These are phyloP conservation scores for Periplaneta americana DNA, from an alignment of 1,140 invertebrate species.

Conservation along the genomic window DNA sequence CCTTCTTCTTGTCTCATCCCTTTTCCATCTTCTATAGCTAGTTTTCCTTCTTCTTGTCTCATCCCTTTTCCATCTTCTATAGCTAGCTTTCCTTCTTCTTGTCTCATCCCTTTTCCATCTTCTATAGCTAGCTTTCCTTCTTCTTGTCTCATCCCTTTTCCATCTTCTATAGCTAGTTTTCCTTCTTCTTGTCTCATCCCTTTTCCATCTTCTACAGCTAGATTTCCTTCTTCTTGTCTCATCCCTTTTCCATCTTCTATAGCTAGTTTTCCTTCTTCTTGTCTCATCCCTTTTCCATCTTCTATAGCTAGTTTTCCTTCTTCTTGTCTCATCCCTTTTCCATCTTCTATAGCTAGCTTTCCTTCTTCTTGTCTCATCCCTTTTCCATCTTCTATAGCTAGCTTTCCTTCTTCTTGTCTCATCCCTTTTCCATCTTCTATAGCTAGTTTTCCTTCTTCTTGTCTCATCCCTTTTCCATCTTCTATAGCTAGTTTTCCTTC, in stretches of 20 bases:
- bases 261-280: neutral
- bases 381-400: too few species aligned
- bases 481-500: too few species aligned
- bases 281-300: neutral
- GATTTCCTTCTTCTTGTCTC: neutral
- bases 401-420: too few species aligned
- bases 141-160: neutral
- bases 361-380: too few species aligned
- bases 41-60: neutral
- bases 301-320: neutral
- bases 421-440: too few species aligned
- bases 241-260: neutral
- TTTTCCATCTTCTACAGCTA: neutral
- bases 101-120: neutral
- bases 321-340: neutral
- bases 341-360: neutral
- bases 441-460: too few species aligned
- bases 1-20: neutral
- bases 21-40: neutral
- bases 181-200: neutral
- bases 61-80: neutral
- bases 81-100: neutral
- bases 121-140: neutral
- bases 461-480: too few species aligned
- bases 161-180: neutral